Base-by-base conservation (phyloP, 2,113 vertebrate genomes). In the Microtus ochrogaster region DNA sequence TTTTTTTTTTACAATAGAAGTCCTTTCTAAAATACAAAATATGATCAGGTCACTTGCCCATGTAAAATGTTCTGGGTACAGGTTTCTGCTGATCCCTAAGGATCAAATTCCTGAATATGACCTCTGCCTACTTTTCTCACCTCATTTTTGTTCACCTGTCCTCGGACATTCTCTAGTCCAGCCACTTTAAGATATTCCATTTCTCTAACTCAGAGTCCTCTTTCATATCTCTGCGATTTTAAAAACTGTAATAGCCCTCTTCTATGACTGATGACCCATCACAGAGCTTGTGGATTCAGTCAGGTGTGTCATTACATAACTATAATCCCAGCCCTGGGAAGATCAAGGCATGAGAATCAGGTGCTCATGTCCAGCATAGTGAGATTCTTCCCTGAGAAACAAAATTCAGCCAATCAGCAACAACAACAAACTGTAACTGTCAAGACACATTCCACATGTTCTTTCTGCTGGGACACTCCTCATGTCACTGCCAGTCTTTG, bases 21-120 rank as follows among this genome's bases (percentile, higher is more conserved):
- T 28, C 55, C 61, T 22, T 28, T 81, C 70, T 93, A 88, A 87
- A 94, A 68, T 63, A 87, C 63, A 41, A 96, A 76, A 91, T 66
- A 47, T n/a, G 16, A 92, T 81, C 26, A 2, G 36, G 65, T 65
- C 30, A 70, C n/a, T 92, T 44, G 84, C 5, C 3, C 26, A 49
- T 30, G 70, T 41, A 73, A 77, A 30, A 92, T 44, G 87, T 49
- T 78, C 87, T 85, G 70, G 26, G 30, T 1, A 16, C 5, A 33
- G 30, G 30, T 52, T 3, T 7, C 52, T 47, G 22, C 16, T 19
- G 24, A 55, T n/a, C 7, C 28, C 39, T 39, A 74, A 72, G 92
- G 28, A 61, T 7, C 3, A 21, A 68, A 44, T 47, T 63, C 61
- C 73, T 30, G 13, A 13, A 73, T 61, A 39, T 39, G 70, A 63